Percentiles rank a stretch among this genome's conserved stretches.
Conservation (phyloP, 2,113 vertebrate species). For the Melierax canorus region DNA sequence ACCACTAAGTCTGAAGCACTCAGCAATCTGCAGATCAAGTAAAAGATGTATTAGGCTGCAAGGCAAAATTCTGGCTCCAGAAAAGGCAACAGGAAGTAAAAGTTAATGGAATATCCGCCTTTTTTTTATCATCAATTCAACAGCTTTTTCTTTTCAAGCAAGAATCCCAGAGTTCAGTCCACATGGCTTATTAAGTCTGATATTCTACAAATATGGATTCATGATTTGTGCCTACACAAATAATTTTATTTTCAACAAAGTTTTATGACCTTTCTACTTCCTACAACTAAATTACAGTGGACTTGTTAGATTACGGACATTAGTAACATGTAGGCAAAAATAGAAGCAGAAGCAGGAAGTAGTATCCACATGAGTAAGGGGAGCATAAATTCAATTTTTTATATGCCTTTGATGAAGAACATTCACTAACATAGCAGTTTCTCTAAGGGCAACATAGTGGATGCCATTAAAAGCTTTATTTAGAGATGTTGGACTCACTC, state of each 20-base stretch:
- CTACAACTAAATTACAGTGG: background rate
- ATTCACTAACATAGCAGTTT: background rate
- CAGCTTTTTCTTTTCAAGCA: background rate
- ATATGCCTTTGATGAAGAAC: background rate
- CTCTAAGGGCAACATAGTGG: background rate
- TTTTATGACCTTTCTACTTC: slow-evolving; percentile 29
- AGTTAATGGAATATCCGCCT: background rate
- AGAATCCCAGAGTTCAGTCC: background rate
- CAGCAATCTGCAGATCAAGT: background rate
- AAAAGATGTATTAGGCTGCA: background rate
- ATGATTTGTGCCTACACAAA: background rate
- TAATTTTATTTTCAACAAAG: slow-evolving; percentile 6
- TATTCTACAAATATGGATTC: background rate
- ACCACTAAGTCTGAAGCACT: background rate
- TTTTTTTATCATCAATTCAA: background rate
- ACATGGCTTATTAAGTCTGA: background rate
- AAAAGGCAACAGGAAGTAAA: background rate
- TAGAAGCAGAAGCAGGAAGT: background rate
- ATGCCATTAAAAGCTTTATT: background rate
- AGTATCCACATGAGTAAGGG: background rate
- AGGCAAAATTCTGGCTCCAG: background rate
- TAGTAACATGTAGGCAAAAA: background rate
- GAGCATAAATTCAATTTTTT: background rate
- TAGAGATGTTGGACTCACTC: background rate
- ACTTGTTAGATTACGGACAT: background rate